Evolutionary conservation across 2,113 vertebrate species (phyloP), one percentile per base, ranked within the genome.

Genomic region (Silurus asotus): DNA sequence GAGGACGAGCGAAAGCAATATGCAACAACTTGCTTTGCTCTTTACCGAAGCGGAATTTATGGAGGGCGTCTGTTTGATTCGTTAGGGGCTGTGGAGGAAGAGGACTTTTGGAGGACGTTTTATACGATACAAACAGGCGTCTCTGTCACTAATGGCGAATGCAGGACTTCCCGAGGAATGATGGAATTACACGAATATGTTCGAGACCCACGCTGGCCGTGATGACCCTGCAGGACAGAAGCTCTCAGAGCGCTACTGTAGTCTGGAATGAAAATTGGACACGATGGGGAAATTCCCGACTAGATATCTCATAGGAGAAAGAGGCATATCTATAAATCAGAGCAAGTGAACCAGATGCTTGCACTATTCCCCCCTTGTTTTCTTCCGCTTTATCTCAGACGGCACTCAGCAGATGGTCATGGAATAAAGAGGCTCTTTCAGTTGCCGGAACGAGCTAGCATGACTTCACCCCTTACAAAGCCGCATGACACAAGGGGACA

Each of bases 341-440:
- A 92, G 92, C 91, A 92, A 93, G 92, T 90, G 70, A 92, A 90
- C 56, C 82, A 87, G 89, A 92, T 90, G 91, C 91, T 86, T 87
- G 53, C 6, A 59, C 64, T 74, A 58, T 74, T 59, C 77, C 55
- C 61, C 51, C 58, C 53, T 82, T 56, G 77, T 83, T 91, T 81
- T 64, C 49, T 69, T 87, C 87, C 17, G 79, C 82, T 87, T 62
- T 88, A 89, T 88, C 87, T 88, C 69, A 86, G 51, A 90, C 89
- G 58, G 75, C 82, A 65, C 48, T 81, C 85, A 92, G 90, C 93
- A 93, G 93, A 94, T 93, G 93, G 91, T 69, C 45, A 56, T 10
- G 81, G 88, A 87, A 95, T 93, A 94, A 93, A 90, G 87, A 89
- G 83, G 81, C 78, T 23, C 92, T 93, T 90, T 92, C 91, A 94